Conservation (phyloP, 2,113 vertebrate species). For the Percopsis transmontana region DNA sequence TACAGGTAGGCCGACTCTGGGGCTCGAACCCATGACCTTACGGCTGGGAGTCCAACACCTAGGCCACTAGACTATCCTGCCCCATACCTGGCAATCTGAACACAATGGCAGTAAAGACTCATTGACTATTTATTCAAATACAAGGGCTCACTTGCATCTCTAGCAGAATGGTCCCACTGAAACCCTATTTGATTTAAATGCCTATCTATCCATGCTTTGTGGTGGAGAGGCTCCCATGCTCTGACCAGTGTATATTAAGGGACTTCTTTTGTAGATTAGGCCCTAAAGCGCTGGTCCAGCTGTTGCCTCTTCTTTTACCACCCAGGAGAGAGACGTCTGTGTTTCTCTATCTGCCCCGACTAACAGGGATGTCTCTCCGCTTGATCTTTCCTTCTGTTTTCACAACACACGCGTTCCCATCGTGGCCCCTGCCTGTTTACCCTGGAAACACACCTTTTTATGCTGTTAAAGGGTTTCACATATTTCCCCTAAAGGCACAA, state of each 20-base stretch:
- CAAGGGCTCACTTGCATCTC: constrained; percentile 7
- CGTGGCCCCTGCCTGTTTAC: constrained; percentile 48
- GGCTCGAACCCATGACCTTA: too few species aligned
- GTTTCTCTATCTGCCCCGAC: constrained; percentile 48
- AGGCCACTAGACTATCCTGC: too few species aligned
- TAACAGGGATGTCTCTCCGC: constrained; percentile 40
- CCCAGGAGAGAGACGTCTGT: constrained; percentile 55
- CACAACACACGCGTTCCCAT: constrained; percentile 54
- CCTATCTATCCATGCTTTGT: constrained; percentile 39
- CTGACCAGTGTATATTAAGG: constrained; percentile 65
- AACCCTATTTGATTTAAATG: constrained; percentile 49
- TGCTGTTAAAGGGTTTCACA: background rate
- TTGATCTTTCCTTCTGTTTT: constrained; percentile 60
- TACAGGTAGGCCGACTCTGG: background rate
- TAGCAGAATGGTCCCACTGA: constrained; percentile 22
- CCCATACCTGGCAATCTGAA: background rate
- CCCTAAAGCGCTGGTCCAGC: constrained; percentile 74
- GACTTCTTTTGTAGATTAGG: constrained; percentile 70
- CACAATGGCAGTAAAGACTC: background rate
- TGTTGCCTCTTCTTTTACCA: constrained; percentile 64
- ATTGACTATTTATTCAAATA: background rate
- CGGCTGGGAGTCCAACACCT: too few species aligned
- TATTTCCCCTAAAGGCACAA: background rate
- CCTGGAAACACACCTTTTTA: constrained; percentile 53
- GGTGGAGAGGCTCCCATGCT: constrained; percentile 51